A percentile compares a stretch with the other conserved stretches of the same genome.
Conservation (phyloP, 1,140 invertebrate species). For the Maniola jurtina region DNA sequence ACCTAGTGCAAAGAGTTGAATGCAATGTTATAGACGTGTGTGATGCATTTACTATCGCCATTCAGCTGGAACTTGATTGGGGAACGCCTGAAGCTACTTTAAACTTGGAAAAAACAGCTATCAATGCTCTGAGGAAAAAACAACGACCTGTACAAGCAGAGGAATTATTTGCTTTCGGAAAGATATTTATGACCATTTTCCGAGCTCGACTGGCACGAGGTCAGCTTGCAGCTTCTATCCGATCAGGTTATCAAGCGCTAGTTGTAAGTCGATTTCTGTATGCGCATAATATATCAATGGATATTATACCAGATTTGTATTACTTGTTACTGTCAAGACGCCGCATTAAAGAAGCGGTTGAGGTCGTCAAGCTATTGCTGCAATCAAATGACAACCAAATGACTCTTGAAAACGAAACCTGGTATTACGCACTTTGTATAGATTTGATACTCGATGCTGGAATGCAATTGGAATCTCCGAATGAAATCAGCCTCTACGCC, state of each 20-base stretch:
- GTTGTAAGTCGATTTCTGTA: slow-evolving; percentile 62
- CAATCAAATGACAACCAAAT: slow-evolving; percentile 44
- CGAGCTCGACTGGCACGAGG: slow-evolving; percentile 56
- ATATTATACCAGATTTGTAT: slow-evolving; percentile 70
- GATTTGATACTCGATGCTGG: slow-evolving; percentile 73
- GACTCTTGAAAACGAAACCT: slow-evolving; percentile 55
- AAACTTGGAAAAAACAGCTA: slow-evolving; percentile 54
- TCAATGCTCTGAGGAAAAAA: slow-evolving; percentile 43
- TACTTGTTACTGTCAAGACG: slow-evolving; percentile 59
- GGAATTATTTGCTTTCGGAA: slow-evolving; percentile 66
- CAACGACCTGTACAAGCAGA: slow-evolving; percentile 48
- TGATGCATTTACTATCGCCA: slow-evolving; percentile 55
- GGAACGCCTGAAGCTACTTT: slow-evolving; percentile 49
- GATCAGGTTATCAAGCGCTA: slow-evolving; percentile 63
- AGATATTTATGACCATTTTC: slow-evolving; percentile 63
- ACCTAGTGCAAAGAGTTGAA: slow-evolving; percentile 52
- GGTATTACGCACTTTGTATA: slow-evolving; percentile 73
- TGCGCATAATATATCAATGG: slow-evolving; percentile 56
- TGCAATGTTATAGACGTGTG: slow-evolving; percentile 57
- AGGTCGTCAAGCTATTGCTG: slow-evolving; percentile 50
- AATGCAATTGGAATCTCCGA: slow-evolving; percentile 64
- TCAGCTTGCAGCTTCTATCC: slow-evolving; percentile 52
- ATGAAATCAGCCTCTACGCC: slow-evolving; percentile 58
- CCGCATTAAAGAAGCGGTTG: slow-evolving; percentile 66
- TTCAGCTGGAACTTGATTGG: slow-evolving; percentile 60